A percentile compares a stretch with the other conserved stretches of the same genome.
phyloP scores from a whole-genome alignment of 2,113 vertebrate genomes.

The Trogon surrucura region DNA sequence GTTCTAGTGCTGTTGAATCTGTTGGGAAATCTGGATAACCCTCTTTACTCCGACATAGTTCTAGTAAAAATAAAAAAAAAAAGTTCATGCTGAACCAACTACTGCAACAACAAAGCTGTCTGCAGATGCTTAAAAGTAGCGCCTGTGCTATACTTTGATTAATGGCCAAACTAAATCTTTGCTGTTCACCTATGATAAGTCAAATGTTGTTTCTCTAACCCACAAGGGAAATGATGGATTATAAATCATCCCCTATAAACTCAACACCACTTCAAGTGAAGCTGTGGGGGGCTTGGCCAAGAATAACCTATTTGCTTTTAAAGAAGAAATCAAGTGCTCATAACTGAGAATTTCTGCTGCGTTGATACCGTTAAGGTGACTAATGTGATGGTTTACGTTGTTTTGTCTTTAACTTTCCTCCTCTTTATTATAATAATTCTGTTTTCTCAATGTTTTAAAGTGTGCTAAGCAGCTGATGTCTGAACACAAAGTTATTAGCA shows the following conservation, averaged over 20 bases:
- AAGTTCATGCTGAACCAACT: slow-evolving; percentile 4
- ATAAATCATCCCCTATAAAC: slow-evolving; percentile 55
- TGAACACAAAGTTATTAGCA: slow-evolving; percentile 74
- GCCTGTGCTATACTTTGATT: slow-evolving; percentile 39
- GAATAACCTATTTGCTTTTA: slow-evolving; percentile 23
- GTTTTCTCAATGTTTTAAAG: slow-evolving; percentile 56
- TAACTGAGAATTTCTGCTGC: neutral
- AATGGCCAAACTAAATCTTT: slow-evolving; percentile 49
- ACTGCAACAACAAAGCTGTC: neutral
- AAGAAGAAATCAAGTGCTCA: slow-evolving; percentile 7
- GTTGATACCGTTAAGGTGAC: neutral
- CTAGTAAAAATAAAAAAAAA: neutral
- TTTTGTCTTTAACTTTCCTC: neutral
- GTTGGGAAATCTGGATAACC: neutral
- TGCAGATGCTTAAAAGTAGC: slow-evolving; percentile 38
- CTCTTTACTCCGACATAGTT: neutral
- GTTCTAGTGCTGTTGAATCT: neutral
- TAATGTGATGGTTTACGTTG: neutral
- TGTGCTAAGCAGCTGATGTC: slow-evolving; percentile 50
- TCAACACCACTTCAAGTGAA: slow-evolving; percentile 33
- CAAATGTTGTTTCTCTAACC: slow-evolving; percentile 32
- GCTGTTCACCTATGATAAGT: slow-evolving; percentile 38
- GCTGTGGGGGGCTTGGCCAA: neutral
- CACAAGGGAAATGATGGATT: slow-evolving; percentile 18
- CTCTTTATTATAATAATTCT: neutral